Conservation (phyloP, 2,113 vertebrate species). For the Conger conger region DNA sequence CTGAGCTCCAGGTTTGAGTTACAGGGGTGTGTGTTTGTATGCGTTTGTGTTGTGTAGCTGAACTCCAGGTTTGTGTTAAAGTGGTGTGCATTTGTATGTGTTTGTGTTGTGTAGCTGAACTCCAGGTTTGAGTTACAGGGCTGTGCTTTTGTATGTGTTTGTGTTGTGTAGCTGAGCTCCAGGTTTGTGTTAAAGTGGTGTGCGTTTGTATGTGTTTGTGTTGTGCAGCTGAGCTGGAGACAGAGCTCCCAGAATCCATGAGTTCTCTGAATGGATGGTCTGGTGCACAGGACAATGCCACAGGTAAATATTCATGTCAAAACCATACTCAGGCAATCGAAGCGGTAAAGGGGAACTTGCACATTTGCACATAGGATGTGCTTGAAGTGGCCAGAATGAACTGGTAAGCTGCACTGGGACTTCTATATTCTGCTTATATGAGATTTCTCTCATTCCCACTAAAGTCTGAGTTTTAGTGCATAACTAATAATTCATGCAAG, state of each 20-base stretch:
- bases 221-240: conserved; percentile 21
- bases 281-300: conserved; percentile 9
- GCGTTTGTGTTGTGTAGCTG: conserved; percentile 5
- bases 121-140: too few species aligned
- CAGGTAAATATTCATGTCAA: conserved; percentile 25
- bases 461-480: too few species aligned
- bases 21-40: not conserved
- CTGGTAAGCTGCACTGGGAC: too few species aligned
- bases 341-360: not conserved
- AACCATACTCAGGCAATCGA: not conserved
- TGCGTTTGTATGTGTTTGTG: not conserved
- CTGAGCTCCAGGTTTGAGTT: not conserved
- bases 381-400: too few species aligned
- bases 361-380: too few species aligned
- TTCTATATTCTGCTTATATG: too few species aligned
- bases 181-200: not conserved
- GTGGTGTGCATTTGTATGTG: not conserved
- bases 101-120: conserved; percentile 7
- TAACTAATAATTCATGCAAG: too few species aligned
- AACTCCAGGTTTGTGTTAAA: not conserved
- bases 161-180: not conserved
- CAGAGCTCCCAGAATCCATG: not conserved
- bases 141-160: not conserved
- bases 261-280: not conserved
- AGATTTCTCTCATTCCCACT: too few species aligned